Percentiles rank a stretch among this genome's conserved stretches.
Conservation (phyloP, 1,140 invertebrate genomes). For the Harpegnathos saltator region DNA sequence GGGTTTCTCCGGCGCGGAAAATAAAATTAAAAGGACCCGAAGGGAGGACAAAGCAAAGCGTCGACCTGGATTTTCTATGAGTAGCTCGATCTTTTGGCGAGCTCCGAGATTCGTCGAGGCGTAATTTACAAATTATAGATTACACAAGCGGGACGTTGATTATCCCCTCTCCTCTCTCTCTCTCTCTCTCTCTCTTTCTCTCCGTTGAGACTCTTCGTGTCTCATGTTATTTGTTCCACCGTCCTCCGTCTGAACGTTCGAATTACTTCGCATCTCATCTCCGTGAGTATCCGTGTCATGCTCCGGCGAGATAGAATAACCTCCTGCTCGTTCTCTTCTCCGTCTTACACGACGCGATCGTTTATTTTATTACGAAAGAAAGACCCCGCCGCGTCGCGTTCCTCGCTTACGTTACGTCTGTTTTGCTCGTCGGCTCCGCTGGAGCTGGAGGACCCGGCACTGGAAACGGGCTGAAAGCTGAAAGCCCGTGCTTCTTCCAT, state of each 20-base stretch:
- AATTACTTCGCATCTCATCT: neutral
- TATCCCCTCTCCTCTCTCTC: no score
- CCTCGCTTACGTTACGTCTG: neutral
- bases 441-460: constrained; percentile 28
- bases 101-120: no score
- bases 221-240: no score
- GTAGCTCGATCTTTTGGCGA: no score
- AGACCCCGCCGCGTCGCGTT: neutral
- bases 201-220: no score
- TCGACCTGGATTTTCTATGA: no score
- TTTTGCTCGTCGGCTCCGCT: constrained; percentile 7
- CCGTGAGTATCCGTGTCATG: neutral
- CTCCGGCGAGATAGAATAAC: neutral
- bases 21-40: constrained; percentile 1
- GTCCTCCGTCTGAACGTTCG: neutral
- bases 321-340: neutral
- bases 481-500: constrained; percentile 75
- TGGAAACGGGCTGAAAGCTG: constrained; percentile 55
- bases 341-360: neutral
- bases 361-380: constrained; percentile 1
- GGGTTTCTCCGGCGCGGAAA: neutral
- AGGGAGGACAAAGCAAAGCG: neutral
- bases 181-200: no score
- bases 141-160: no score
- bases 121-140: no score